Evolutionary conservation across 2,888 invertebrate genomes (phyloP), one percentile per base, ranked within the genome.

Genomic region (Xylocampa areola): DNA sequence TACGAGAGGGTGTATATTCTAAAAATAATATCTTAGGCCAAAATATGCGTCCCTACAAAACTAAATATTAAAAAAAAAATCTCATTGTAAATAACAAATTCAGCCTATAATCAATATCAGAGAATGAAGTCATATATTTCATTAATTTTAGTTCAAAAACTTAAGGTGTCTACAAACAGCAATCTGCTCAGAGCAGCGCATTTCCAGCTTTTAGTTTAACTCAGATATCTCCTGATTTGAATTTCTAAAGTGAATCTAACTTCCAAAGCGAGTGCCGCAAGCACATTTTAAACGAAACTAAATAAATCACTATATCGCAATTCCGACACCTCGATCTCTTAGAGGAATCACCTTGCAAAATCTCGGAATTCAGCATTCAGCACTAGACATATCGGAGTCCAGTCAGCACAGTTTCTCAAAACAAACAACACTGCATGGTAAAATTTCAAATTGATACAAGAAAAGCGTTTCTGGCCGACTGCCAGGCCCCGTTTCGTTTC

Each of bases 381-480:
- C 61, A 45, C 41, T 27, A 21, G 29, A 50, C 41, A 53, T 45
- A 68, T 43, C 44, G 39, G 13, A 21, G 41, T 30, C 51, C 55
- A 63, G 61, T 65, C 63, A 58, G 76, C 68, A 13, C 29, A 61
- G 40, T 69, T 60, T 32, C 32, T 55, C 48, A 72, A 72, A 72
- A 74, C 73, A 73, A 74, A 73, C 69, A 64, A 61, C 58, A 59
- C 35, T 58, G 62, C 60, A 69, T 66, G 72, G 61, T 59, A 69
- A 73, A 77, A 77, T 82, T 82, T 77, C 81, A 84, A 85, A 85
- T 82, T 84, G 82, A 83, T 80, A 84, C 77, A 79, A 78, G 69
- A 71, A 69, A 72, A 75, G 71, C 64, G 53, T 65, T 52, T 57
- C 77, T 88, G 88, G 88, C 86, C 36, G 25, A 2, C 25, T 55